Conservation (phyloP, 2,113 vertebrate species). For the Ranitomeya variabilis region DNA sequence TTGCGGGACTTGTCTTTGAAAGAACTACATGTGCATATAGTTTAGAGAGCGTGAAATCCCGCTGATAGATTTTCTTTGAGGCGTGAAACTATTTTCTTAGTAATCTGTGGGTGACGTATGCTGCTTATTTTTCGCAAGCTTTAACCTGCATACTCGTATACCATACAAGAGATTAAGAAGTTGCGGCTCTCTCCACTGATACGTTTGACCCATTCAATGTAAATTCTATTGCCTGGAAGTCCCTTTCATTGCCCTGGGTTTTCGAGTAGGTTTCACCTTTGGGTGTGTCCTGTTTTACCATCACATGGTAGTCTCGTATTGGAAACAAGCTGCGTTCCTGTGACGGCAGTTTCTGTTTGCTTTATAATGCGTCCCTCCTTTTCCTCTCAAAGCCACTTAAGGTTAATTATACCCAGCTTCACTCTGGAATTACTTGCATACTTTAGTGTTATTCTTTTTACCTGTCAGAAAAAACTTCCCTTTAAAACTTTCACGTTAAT, state of each 20-base stretch:
- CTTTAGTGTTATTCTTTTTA: not conserved
- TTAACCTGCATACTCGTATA: too few relatives aligned
- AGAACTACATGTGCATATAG: too few relatives aligned
- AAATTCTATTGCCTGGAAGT: not conserved
- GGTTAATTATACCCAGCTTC: not conserved
- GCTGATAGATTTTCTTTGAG: too few relatives aligned
- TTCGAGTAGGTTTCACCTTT: not conserved
- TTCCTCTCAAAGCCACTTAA: not conserved
- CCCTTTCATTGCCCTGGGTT: not conserved
- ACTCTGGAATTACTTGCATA: not conserved
- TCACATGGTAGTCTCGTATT: not conserved
- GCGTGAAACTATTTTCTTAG: too few relatives aligned
- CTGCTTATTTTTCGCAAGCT: too few relatives aligned
- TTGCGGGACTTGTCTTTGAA: too few relatives aligned
- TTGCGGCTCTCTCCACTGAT: too few relatives aligned
- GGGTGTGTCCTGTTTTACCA: not conserved
- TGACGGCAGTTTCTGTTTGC: not conserved
- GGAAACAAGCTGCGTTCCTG: too few relatives aligned
- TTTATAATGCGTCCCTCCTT: not conserved
- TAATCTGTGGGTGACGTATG: too few relatives aligned
- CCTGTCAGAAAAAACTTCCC: not conserved
- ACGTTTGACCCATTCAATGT: not conserved
- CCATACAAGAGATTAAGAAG: too few relatives aligned
- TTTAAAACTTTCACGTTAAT: not conserved
- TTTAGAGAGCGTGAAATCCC: too few relatives aligned